Percentiles rank a stretch among this genome's conserved stretches.
phyloP scores from a whole-genome alignment of 2,797 vertebrate species.

The Lagorchestes hirsutus region DNA sequence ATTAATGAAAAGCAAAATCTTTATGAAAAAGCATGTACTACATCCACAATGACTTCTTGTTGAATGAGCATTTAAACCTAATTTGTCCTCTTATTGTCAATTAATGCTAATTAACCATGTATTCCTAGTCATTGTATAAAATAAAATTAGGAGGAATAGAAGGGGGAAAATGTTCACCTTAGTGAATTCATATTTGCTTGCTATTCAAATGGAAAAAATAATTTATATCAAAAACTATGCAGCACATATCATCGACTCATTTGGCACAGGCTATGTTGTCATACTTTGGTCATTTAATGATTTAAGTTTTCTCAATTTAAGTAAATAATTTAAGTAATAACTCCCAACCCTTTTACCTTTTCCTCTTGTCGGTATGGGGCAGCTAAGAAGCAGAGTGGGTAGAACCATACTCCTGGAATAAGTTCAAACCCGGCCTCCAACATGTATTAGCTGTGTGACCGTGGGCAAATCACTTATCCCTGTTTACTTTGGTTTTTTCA shows the following conservation, averaged over 20 bases:
- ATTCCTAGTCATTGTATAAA: conserved; percentile 53
- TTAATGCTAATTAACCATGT: conserved; percentile 14
- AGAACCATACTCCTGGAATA: not conserved
- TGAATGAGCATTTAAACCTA: conserved; percentile 46
- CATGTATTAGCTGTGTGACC: not conserved
- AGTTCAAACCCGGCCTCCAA: not conserved
- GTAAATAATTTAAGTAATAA: not conserved
- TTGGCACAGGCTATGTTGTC: conserved; percentile 46
- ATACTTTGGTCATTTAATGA: conserved; percentile 20
- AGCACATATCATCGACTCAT: conserved; percentile 31
- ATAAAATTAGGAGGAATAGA: conserved; percentile 31
- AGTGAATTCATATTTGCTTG: not conserved
- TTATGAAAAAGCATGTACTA: conserved; percentile 23
- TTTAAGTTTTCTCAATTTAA: conserved; percentile 30
- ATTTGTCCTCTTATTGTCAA: conserved; percentile 33
- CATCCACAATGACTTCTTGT: not conserved
- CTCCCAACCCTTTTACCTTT: not conserved
- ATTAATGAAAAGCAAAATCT: conserved; percentile 56
- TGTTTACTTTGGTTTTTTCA: not conserved
- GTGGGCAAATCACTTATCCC: not conserved
- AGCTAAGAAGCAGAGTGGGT: not conserved
- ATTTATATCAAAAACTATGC: conserved; percentile 33
- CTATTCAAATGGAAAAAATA: not conserved
- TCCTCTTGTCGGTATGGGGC: not conserved
- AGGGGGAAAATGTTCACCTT: not conserved